Evolutionary conservation across 53 echinoderm and acorn worm genomes (phyloP), one percentile per base, ranked within the genome.

Genomic region (Holothuria scabra): DNA sequence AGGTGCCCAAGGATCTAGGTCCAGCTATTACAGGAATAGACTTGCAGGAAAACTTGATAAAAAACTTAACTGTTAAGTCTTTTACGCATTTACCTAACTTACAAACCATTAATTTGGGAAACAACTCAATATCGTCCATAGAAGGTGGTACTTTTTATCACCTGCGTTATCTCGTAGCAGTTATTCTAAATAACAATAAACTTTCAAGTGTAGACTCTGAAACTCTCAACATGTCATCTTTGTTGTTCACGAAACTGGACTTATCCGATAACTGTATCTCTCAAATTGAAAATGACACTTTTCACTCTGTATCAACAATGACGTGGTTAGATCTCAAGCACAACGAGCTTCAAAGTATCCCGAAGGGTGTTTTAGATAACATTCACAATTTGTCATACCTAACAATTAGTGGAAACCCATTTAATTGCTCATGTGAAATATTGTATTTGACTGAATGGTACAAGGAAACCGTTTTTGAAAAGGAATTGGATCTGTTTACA

Each of bases 401-500:
- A 13, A 28, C 58, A 1, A 28, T 76, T 12, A 31, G 56, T 28
- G 76, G 57, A 13, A 76, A 76, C 28, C 76, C 76, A 56, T 56
- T 76, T 28, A 76, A 76, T 55, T 76, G 76, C 58, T 13, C 76
- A 4, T 76, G 76, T 76, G 76, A 76, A 18, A 20, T 76, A 22
- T 28, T 76, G 24, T 76, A 76, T 57, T 31, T 76, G 14, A 76
- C 76, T 12, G 28, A 55, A 32, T 76, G 76, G 76, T 76, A 76
- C 57, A 56, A 24, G 28, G 28, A 76, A 55, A 56, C 56, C 7
- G 76, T 56, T 28, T 76, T 76, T 12, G 24, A 8, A 8, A 48
- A 74, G 14, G 12, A 52, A 4, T 21, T 52, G 24, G 2, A n/a
- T 28, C 2, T 74, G 46, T 11, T 24, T n/a, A 74, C 74, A 11